A percentile compares a stretch with the other conserved stretches of the same genome.
Evolutionary conservation across 2,888 invertebrate species (phyloP).

Genomic region (Mechanitis messenoides): DNA sequence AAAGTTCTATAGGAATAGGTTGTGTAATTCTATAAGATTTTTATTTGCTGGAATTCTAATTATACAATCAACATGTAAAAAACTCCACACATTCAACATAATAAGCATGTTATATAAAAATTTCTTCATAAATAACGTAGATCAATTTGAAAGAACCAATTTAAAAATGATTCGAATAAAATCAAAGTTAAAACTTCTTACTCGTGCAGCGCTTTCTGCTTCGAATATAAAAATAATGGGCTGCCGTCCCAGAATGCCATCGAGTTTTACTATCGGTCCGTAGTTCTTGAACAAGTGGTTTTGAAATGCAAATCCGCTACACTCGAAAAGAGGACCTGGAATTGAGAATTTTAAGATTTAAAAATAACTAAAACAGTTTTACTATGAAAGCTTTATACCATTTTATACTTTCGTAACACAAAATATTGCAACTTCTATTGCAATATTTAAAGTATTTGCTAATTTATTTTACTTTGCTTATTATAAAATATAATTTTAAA

Average conservation of each 20-base stretch:
- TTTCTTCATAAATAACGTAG: not conserved
- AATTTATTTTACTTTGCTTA: too few relatives aligned
- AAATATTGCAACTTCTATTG: too few relatives aligned
- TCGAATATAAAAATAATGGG: conserved; percentile 29
- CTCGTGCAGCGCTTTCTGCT: conserved; percentile 28
- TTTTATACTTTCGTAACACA: too few relatives aligned
- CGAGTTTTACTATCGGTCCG: conserved; percentile 31
- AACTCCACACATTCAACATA: too few relatives aligned
- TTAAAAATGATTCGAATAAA: not conserved
- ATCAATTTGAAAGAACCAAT: not conserved
- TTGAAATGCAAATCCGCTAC: conserved; percentile 11
- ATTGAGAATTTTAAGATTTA: not conserved
- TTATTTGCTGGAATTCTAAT: too few relatives aligned
- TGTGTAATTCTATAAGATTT: too few relatives aligned
- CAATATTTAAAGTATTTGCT: too few relatives aligned
- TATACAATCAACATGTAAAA: too few relatives aligned
- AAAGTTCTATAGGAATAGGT: too few relatives aligned
- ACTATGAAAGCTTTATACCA: too few relatives aligned
- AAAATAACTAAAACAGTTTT: too few relatives aligned
- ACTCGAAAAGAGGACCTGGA: conserved; percentile 9
- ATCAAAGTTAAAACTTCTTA: conserved; percentile 13
- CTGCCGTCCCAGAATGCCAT: conserved; percentile 26
- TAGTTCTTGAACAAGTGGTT: conserved; percentile 25
- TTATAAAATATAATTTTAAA: too few relatives aligned
- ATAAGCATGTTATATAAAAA: not conserved